Evolutionary conservation across 2,888 invertebrate species (phyloP).

Genomic region (Hymenopus coronatus): DNA sequence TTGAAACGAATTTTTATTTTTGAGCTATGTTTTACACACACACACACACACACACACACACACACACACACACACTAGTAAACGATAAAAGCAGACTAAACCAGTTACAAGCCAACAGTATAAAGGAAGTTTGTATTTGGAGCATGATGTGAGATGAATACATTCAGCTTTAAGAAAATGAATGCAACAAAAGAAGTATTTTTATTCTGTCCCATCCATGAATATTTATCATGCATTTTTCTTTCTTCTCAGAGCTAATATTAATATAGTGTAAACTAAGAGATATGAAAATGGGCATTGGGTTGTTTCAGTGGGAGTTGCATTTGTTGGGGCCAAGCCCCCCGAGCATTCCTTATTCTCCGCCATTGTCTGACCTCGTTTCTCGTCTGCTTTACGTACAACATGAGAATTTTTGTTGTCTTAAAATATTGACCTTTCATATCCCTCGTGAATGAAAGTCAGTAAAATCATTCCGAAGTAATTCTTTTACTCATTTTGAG

Average conservation of each 20-base stretch:
- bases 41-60: too few species aligned
- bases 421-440: background rate
- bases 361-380: background rate
- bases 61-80: too few species aligned
- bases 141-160: too few species aligned
- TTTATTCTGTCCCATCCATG: background rate
- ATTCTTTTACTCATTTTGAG: too few species aligned
- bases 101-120: too few species aligned
- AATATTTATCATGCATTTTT: background rate
- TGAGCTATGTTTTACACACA: too few species aligned
- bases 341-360: background rate
- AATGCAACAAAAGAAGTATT: background rate
- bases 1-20: too few species aligned
- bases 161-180: too few species aligned
- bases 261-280: background rate
- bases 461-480: too few species aligned
- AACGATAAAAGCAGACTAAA: too few species aligned
- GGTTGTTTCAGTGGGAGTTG: background rate
- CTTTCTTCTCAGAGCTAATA: background rate
- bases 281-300: background rate
- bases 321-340: background rate
- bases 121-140: too few species aligned
- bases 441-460: background rate
- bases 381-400: background rate
- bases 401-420: background rate